phyloP scores from a whole-genome alignment of 2,113 vertebrate genomes.

The Mastomys coucha region DNA sequence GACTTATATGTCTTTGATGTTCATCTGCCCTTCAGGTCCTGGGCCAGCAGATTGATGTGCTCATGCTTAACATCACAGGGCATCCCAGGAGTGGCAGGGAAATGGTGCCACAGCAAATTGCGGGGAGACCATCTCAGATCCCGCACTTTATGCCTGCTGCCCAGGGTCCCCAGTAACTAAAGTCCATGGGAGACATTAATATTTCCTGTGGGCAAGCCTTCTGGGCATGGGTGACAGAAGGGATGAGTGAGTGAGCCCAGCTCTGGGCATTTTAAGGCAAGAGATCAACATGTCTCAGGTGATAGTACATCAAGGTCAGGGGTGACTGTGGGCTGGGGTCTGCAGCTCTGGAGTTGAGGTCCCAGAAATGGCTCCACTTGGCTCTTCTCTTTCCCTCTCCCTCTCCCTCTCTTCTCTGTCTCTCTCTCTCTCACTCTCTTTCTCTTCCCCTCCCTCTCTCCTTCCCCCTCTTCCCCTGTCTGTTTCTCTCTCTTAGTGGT shows the following conservation, averaged over 20 bases:
- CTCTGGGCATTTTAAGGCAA: neutral
- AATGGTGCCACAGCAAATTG: too few species aligned
- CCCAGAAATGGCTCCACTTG: neutral
- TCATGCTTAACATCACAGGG: neutral
- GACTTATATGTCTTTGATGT: neutral
- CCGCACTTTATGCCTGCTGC: neutral
- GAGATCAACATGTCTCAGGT: neutral
- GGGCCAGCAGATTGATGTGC: neutral
- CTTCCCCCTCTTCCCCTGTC: too few species aligned
- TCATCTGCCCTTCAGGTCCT: neutral
- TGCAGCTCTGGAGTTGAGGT: neutral
- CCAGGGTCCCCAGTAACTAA: neutral
- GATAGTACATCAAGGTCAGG: neutral
- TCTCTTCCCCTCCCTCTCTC: fast-evolving
- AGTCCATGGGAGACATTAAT: neutral
- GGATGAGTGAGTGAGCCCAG: neutral
- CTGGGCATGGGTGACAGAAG: neutral
- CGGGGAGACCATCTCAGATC: too few species aligned
- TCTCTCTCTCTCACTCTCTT: too few species aligned
- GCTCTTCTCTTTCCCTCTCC: neutral
- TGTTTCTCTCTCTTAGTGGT: neutral
- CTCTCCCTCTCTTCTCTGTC: too few species aligned
- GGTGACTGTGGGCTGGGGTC: too few species aligned
- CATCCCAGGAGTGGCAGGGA: neutral
- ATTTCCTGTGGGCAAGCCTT: neutral